phyloP scores from a whole-genome alignment of 2,888 invertebrate species.

The Morpho helenor region DNA sequence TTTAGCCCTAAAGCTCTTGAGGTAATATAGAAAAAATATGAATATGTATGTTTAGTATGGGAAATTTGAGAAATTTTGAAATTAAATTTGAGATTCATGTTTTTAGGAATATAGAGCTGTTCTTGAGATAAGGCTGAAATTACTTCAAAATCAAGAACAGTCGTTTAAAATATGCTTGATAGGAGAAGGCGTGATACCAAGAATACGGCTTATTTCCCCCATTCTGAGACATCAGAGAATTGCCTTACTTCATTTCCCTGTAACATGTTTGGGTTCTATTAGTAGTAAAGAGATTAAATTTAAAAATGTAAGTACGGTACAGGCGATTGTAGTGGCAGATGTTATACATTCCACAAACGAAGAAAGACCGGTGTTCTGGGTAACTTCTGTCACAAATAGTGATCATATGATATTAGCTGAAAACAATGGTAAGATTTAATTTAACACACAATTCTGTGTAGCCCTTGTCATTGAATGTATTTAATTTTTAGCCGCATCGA shows the following conservation, averaged over 20 bases:
- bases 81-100: conserved; percentile 9
- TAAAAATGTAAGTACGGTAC: conserved; percentile 56
- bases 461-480: too few relatives aligned
- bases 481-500: too few relatives aligned
- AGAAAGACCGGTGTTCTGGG: conserved; percentile 55
- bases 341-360: conserved; percentile 42
- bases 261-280: conserved; percentile 64
- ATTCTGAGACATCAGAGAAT: conserved; percentile 42
- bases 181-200: conserved; percentile 68
- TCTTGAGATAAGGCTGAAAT: conserved; percentile 61
- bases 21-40: conserved; percentile 36
- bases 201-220: conserved; percentile 54
- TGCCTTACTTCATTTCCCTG: conserved; percentile 50
- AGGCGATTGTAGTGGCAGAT: conserved; percentile 43
- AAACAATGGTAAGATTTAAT: conserved; percentile 46
- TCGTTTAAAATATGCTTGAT: conserved; percentile 65
- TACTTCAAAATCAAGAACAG: conserved; percentile 56
- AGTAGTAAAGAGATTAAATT: conserved; percentile 49
- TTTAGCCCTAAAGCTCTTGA: conserved; percentile 59
- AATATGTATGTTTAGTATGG: neutral
- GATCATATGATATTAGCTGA: conserved; percentile 39
- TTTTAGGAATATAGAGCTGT: conserved; percentile 66
- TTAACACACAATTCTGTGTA: neutral
- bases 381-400: conserved; percentile 37
- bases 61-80: too few relatives aligned